Evolutionary conservation across 2,113 vertebrate species (phyloP).

Genomic region (Sterna hirundo): DNA sequence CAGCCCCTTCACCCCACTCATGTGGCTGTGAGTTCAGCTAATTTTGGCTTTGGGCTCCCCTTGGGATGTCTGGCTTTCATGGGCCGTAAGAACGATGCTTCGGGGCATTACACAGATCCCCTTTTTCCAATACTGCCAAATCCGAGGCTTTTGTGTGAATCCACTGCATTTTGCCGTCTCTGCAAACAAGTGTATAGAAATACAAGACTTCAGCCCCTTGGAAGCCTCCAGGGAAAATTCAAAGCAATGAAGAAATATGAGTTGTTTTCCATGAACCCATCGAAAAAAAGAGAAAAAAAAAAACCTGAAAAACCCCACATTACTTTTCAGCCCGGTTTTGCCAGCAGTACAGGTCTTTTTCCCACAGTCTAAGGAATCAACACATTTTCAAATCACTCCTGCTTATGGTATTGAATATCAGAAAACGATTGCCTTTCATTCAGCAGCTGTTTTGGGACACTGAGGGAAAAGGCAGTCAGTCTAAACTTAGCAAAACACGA

Average conservation of each 20-base stretch:
- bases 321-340: constrained; percentile 34
- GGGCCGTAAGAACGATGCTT: too few relatives aligned
- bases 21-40: not conserved
- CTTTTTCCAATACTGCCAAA: not conserved
- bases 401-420: constrained; percentile 55
- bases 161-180: not conserved
- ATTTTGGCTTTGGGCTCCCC: not conserved
- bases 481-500: not conserved
- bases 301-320: not conserved
- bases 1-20: not conserved
- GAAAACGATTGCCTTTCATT: constrained; percentile 58
- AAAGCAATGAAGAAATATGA: constrained; percentile 59
- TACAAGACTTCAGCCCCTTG: not conserved
- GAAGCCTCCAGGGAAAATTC: constrained; percentile 50
- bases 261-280: constrained; percentile 40
- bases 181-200: constrained; percentile 41
- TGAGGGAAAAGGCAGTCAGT: not conserved
- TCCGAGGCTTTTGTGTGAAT: constrained; percentile 5
- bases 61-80: too few relatives aligned
- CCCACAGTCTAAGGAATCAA: constrained; percentile 68
- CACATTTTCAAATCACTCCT: constrained; percentile 65
- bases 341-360: constrained; percentile 57
- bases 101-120: not conserved
- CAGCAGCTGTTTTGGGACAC: constrained; percentile 46
- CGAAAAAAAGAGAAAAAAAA: not conserved